phyloP scores from a whole-genome alignment of 2,797 vertebrate species.

The Phaenicophaeus curvirostris region DNA sequence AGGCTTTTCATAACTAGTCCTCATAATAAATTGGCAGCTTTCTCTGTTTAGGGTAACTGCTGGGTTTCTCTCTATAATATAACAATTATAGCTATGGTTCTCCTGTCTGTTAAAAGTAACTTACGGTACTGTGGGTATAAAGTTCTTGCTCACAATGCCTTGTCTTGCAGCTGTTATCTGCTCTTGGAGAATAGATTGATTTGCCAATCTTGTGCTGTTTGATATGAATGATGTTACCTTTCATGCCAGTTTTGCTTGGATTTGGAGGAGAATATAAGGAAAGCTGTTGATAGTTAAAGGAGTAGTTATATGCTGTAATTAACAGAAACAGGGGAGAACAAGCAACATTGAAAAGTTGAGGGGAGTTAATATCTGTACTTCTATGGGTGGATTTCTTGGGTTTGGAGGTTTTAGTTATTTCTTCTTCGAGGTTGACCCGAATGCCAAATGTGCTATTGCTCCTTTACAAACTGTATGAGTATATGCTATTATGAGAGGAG shows the following conservation, averaged over 20 bases:
- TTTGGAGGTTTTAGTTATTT: too few relatives aligned
- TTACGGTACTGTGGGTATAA: background rate
- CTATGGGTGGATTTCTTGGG: too few relatives aligned
- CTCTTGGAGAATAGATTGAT: background rate
- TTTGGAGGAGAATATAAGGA: background rate
- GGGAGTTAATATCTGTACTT: too few relatives aligned
- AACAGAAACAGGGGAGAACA: too few relatives aligned
- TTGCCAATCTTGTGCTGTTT: background rate
- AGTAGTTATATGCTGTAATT: background rate
- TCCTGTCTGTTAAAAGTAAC: background rate
- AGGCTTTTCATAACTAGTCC: too few relatives aligned
- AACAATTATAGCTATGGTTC: background rate
- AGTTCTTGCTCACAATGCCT: background rate
- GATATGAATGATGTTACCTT: background rate
- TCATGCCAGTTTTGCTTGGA: background rate
- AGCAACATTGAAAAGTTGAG: too few relatives aligned
- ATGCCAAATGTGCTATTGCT: background rate
- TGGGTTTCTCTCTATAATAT: background rate
- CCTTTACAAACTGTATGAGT: background rate
- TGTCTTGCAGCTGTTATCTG: background rate
- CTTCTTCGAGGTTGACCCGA: too few relatives aligned
- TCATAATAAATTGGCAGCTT: too few relatives aligned
- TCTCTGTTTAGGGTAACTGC: background rate
- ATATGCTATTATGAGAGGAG: background rate
- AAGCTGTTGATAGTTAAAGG: background rate